Evolutionary conservation across 2,113 vertebrate species (phyloP), one percentile per base, ranked within the genome.

Genomic region (Daphoenositta chrysoptera): DNA sequence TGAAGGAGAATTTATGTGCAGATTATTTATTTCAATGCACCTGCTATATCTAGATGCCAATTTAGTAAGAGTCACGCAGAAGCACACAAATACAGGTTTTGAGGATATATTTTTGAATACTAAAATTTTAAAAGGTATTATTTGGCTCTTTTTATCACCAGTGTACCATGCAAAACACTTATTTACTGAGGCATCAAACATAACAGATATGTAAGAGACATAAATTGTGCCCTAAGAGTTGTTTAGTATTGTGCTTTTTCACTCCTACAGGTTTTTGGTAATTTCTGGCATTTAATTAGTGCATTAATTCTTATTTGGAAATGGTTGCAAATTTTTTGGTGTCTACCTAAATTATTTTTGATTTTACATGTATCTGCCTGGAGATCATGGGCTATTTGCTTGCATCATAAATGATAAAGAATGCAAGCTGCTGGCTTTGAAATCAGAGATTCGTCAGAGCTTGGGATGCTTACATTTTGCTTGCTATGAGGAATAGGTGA

Each of bases 31-130:
- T 30, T 45, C 39, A 56, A 39, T 56, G 16, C 16, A 58, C 1
- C 13, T 45, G 5, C 9, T 71, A 2, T 35, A 61, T 51, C 18
- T 57, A 63, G 20, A 69, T 6, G 3, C 1, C 0, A 7, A 35
- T 90, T 61, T 19, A 66, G 20, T 63, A 88, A 20, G 3, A 53
- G 4, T 23, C 56, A 16, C 17, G 57, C 7, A 15, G 31, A 92
- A 75, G 57, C 10, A 63, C 13, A 50, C 7, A 61, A 44, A 60
- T 53, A 45, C 3, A 37, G 14, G 3, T n/a, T 54, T 69, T 80
- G 13, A 76, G 39, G 24, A 35, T 26, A 35, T 27, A 27, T 54
- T 64, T 84, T 85, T 68, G 26, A 61, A 65, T n/a, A 51, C 4
- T 50, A 50, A 23, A 22, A 30, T 35, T 83, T 82, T 70, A 50